Evolutionary conservation across 2,888 invertebrate species (phyloP), one percentile per base, ranked within the genome.

Genomic region (Drosophila infuscata): DNA sequence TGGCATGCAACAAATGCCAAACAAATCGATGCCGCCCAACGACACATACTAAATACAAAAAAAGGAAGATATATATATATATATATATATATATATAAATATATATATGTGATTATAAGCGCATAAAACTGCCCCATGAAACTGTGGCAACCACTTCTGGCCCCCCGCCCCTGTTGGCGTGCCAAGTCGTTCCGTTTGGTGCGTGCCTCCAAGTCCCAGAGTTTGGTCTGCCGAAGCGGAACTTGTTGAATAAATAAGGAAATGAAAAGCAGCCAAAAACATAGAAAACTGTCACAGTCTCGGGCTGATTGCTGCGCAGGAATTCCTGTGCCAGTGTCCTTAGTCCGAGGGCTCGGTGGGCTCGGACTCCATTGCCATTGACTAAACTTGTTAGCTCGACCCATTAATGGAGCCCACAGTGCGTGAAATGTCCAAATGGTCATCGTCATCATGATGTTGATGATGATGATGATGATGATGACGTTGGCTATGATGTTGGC

Each of bases 231-330:
- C 43, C 46, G n/a, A 48, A 70, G 54, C 78, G 88, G 83, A 85
- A 88, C 88, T 85, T 85, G 85, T 85, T 85, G 85, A 85, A 85
- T 87, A 87, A 85, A 85, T 82, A 85, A 81, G 85, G 88, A 85
- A 85, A 85, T 82, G 88, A 77, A 82, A 73, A 74, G 70, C 81
- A 71, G 70, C 70, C 69, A 38, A 63, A 61, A 73, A 72, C 78
- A 75, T 65, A 79, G 79, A 72, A 68, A 75, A 70, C 77, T 87
- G 84, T 79, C 76, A 77, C 71, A 74, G 74, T 62, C 64, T 61
- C 73, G 69, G 76, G 69, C 77, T 81, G 87, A 84, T 86, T 83
- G 84, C 82, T 79, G 53, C 70, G 61, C 82, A 74, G 84, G 84
- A 84, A 86, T 79, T 84, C 76, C 87, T 83, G 51, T 65, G 25